These are phyloP conservation scores for Noctua fimbriata DNA, from an alignment of 2,888 invertebrate genomes.

Conservation along the genomic window DNA sequence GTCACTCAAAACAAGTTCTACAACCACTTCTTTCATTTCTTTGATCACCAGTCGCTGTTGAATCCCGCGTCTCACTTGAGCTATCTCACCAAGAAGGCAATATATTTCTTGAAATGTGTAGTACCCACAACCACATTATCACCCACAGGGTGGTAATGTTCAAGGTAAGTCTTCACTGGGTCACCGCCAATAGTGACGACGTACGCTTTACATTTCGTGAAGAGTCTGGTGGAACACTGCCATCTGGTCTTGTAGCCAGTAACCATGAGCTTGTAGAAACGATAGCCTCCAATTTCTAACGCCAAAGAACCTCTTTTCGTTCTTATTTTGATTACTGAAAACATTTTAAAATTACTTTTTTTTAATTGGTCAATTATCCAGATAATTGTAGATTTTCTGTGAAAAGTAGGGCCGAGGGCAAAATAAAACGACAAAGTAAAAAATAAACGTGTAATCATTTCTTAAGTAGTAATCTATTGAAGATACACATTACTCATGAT, in stretches of 20 bases:
- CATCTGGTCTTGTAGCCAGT: slow-evolving; percentile 68
- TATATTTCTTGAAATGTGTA: no score
- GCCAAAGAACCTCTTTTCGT: no score
- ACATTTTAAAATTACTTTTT: no score
- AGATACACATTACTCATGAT: slow-evolving; percentile 84
- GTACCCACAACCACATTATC: no score
- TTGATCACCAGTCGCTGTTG: no score
- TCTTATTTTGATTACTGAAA: no score
- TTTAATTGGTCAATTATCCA: no score
- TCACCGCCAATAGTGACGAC: slow-evolving; percentile 64
- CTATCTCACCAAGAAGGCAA: no score
- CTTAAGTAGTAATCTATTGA: slow-evolving; percentile 77
- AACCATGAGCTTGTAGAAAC: slow-evolving; percentile 64
- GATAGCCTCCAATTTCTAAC: slow-evolving; percentile 48
- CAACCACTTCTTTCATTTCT: no score
- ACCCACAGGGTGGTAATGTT: slow-evolving; percentile 52
- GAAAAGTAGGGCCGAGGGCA: slow-evolving; percentile 15
- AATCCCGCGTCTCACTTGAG: no score
- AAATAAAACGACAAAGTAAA: slow-evolving; percentile 78
- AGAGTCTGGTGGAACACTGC: slow-evolving; percentile 68
- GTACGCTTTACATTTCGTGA: slow-evolving; percentile 70
- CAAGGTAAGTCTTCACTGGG: slow-evolving; percentile 54
- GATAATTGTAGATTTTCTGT: background rate
- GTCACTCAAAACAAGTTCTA: no score
- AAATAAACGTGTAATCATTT: slow-evolving; percentile 78